phyloP scores from a whole-genome alignment of 2,888 invertebrate species.

The Torymus auratus region DNA sequence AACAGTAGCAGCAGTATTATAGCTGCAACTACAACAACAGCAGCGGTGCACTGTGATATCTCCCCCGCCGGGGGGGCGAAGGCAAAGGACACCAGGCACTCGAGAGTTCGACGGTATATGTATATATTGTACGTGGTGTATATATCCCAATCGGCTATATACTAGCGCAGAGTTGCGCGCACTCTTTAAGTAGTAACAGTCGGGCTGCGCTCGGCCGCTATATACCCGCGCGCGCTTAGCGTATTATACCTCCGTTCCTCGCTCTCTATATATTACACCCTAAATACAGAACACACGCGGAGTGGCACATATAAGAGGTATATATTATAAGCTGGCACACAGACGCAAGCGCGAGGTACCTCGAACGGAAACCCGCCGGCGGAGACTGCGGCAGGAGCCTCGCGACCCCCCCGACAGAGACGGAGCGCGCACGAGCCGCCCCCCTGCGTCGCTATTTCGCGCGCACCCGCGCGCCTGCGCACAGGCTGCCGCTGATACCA shows the following conservation, averaged over 20 bases:
- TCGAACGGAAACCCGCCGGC: constrained; percentile 67
- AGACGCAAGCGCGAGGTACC: constrained; percentile 45
- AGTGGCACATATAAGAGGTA: too few relatives aligned
- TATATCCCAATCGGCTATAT: too few relatives aligned
- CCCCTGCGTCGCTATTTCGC: constrained; percentile 10
- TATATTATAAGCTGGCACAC: background rate
- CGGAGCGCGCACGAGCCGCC: constrained; percentile 7
- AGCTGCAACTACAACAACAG: too few relatives aligned
- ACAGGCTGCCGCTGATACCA: too few relatives aligned
- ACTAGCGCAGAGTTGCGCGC: too few relatives aligned
- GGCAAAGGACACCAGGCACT: too few relatives aligned
- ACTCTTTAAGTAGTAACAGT: constrained; percentile 28
- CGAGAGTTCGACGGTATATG: too few relatives aligned
- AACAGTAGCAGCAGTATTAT: too few relatives aligned
- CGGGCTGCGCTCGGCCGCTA: constrained; percentile 20
- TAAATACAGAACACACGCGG: too few relatives aligned
- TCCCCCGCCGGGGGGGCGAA: too few relatives aligned
- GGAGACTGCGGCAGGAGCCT: constrained; percentile 69
- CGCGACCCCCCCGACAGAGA: constrained; percentile 29
- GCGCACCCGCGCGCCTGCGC: constrained; percentile 34
- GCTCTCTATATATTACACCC: background rate
- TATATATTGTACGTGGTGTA: too few relatives aligned
- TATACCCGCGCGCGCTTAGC: background rate
- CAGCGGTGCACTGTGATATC: too few relatives aligned
- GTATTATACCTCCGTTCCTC: background rate